Conservation (phyloP, 2,888 invertebrate species). For the Caenorhabditis auriculariae region DNA sequence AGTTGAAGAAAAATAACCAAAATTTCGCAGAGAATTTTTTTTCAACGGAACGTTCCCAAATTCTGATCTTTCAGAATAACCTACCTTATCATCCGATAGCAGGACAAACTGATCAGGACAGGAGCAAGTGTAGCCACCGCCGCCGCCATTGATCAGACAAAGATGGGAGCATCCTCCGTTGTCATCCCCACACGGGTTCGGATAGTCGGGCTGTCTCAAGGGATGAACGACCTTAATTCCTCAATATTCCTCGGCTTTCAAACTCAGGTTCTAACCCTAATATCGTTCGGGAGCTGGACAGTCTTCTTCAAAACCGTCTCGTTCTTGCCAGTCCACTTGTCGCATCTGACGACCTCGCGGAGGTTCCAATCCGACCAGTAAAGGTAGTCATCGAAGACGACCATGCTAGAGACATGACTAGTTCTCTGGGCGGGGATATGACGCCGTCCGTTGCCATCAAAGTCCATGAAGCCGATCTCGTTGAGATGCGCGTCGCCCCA, state of each 20-base stretch:
- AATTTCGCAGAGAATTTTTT: no score
- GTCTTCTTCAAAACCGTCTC: slow-evolving; percentile 58
- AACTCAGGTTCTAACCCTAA: slow-evolving; percentile 33
- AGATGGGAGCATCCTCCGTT: slow-evolving; percentile 96
- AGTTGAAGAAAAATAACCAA: no score
- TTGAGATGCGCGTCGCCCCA: slow-evolving; percentile 98
- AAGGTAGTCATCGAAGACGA: slow-evolving; percentile 84
- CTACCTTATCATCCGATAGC: slow-evolving; percentile 25
- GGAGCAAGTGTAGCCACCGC: slow-evolving; percentile 75
- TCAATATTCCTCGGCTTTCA: not conserved
- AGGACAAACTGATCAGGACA: slow-evolving; percentile 93
- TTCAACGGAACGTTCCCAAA: no score
- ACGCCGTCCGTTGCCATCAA: slow-evolving; percentile 41
- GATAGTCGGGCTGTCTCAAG: slow-evolving; percentile 75
- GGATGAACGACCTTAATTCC: slow-evolving; percentile 49
- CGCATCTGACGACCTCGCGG: slow-evolving; percentile 81
- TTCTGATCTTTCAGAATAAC: no score
- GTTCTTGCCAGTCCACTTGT: slow-evolving; percentile 78
- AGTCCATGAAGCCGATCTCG: slow-evolving; percentile 76
- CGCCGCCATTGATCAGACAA: slow-evolving; percentile 76
- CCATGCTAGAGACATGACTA: slow-evolving; percentile 85
- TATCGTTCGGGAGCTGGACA: slow-evolving; percentile 62
- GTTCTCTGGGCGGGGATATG: slow-evolving; percentile 55
- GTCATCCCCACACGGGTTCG: slow-evolving; percentile 85
- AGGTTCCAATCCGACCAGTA: slow-evolving; percentile 99